Evolutionary conservation across 2,113 vertebrate species (phyloP).

Genomic region (Manacus vitellinus): DNA sequence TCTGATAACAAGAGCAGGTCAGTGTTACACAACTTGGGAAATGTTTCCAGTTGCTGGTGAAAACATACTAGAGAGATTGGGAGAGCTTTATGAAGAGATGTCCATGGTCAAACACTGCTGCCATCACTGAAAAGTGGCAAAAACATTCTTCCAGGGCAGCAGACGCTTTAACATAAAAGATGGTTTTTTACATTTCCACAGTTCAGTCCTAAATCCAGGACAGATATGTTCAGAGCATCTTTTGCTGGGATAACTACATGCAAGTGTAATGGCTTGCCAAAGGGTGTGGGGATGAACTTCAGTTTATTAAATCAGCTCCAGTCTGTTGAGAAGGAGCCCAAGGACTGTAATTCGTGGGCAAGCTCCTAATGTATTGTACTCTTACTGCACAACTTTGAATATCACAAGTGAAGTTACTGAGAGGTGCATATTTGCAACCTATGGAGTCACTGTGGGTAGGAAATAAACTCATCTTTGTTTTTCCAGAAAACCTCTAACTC

Average conservation of each 20-base stretch:
- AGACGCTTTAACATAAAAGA: background rate
- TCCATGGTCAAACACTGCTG: background rate
- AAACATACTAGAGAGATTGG: background rate
- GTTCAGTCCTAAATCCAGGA: background rate
- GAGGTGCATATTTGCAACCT: background rate
- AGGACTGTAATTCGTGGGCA: background rate
- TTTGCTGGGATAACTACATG: background rate
- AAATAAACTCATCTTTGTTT: conserved; percentile 11
- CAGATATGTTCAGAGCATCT: background rate
- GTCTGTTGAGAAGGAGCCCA: background rate
- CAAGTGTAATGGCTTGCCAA: background rate
- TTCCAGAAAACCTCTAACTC: conserved; percentile 97
- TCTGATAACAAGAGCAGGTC: background rate
- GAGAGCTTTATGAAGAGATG: background rate
- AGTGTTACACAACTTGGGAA: background rate
- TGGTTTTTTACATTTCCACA: background rate
- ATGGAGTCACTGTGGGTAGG: background rate
- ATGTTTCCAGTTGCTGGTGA: background rate
- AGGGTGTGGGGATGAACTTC: background rate
- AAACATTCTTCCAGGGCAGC: background rate
- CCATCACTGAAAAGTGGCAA: background rate
- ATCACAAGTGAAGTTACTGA: background rate
- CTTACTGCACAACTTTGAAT: background rate
- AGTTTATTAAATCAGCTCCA: background rate
- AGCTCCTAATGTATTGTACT: background rate